Evolutionary conservation across 2,888 invertebrate species (phyloP), one percentile per base, ranked within the genome.

Genomic region (Tetranychus truncatus): DNA sequence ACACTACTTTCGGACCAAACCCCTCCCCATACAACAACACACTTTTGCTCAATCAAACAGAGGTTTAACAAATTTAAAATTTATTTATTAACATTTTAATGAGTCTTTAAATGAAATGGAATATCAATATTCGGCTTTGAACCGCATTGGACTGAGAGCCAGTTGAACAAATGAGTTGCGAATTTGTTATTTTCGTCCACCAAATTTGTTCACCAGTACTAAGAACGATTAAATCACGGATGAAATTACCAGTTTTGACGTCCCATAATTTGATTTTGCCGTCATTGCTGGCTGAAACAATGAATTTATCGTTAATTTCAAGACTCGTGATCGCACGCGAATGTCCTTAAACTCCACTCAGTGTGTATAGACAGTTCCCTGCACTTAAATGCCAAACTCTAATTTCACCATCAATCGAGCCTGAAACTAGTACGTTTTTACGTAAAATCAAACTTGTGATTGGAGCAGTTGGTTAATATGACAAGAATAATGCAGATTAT

Each of bases 181-280:
- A 24, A 24, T 24, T 24, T 24, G 24, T 24, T 24, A 24, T 24
- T 24, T 24, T 24, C 24, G 24, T 24, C 1, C 24, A 24, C 1
- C 21, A 21, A 21, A 21, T 21, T 21, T 21, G 21, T 21, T 21
- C 96, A 44, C 96, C 95, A 79, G 94, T 94, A 77, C 91, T 90
- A 78, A 99, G 85, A 71, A 92, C 89, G 76, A 99, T 94, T 78
- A 99, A 87, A 85, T 99, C 95, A 78, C 97, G 88, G 78, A 99
- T 91, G 83, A 97, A 97, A 81, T 94, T 93, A 77, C 89, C 94
- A 75, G 94, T 95, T 82, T 90, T 90, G 72, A 97, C 89, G 84
- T 99, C 96, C 99, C 99, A 99, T 76, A 99, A 86, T 84, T 99
- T 99, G 21, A 99, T 97, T 1, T 96, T 97, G 75, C 99, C 99